Evolutionary conservation across 2,888 invertebrate species (phyloP), one percentile per base, ranked within the genome.

Genomic region (Caenorhabditis japonica): DNA sequence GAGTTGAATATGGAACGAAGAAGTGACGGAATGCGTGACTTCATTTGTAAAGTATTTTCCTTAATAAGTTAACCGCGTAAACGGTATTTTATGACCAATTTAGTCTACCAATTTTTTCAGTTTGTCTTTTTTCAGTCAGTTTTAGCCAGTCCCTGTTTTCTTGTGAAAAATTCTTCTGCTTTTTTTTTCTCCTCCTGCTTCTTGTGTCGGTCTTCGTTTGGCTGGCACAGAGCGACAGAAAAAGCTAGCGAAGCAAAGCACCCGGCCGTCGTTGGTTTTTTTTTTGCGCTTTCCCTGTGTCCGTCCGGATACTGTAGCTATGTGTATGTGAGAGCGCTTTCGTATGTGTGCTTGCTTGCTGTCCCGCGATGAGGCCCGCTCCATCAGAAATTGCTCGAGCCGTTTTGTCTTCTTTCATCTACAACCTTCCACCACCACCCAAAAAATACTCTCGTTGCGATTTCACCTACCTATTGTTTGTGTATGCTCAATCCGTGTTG

Each of bases 291-390:
- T 51, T 21, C 47, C 33, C 25, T n/a, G n/a, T n/a, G n/a, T n/a
- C n/a, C n/a, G 44, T 41, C 55, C 64, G 64, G 64, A 64, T 64
- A 64, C 64, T 64, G 64, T 64, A 64, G 64, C 64, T 55, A 55
- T 64, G 64, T 62, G 62, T 64, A 64, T 64, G 64, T 64, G 64
- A 56, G 64, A 64, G 64, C 55, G 64, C 33, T 64, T 41, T 60
- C 30, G 43, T 36, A 47, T 64, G 62, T 64, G 62, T 64, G 62
- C 62, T 64, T 55, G 56, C 64, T 56, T 49, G 64, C 64, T 56
- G 64, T 64, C 64, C 64, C 53, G 62, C 47, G 47, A 47, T 47
- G 49, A 49, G 39, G 49, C 55, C 39, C 47, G 60, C 60, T 60
- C 55, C 64, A 64, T 64, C 64, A 56, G 43, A 56, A 64, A 64